Evolutionary conservation across 2,888 invertebrate species (phyloP).

Genomic region (Diploptera punctata): DNA sequence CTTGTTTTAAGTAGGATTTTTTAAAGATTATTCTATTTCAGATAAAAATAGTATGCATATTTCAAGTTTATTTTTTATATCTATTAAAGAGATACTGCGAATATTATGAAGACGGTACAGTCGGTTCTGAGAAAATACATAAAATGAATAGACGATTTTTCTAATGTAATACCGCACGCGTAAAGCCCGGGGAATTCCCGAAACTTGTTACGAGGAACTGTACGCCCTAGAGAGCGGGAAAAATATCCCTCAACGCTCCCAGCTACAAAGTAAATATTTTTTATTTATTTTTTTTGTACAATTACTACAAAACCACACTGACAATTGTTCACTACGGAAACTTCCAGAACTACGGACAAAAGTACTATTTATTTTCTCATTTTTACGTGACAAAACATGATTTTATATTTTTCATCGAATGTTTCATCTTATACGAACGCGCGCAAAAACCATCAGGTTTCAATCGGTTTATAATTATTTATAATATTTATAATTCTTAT

Average conservation of each 20-base stretch:
- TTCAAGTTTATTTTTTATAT: too few relatives aligned
- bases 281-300: slow-evolving; percentile 32
- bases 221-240: slow-evolving; percentile 22
- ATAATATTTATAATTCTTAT: slow-evolving; percentile 34
- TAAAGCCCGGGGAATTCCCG: slow-evolving; percentile 15
- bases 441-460: slow-evolving; percentile 22
- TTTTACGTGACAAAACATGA: slow-evolving; percentile 31
- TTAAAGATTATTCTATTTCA: too few relatives aligned
- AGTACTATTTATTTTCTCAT: slow-evolving; percentile 29
- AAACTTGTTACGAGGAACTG: slow-evolving; percentile 25
- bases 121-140: slow-evolving; percentile 3
- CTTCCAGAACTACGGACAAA: slow-evolving; percentile 28
- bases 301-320: slow-evolving; percentile 34
- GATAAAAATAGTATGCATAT: too few relatives aligned
- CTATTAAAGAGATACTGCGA: too few relatives aligned
- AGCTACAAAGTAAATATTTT: slow-evolving; percentile 22
- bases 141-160: neutral
- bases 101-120: neutral
- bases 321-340: slow-evolving; percentile 25
- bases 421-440: slow-evolving; percentile 20
- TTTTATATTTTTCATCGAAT: slow-evolving; percentile 13
- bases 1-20: too few relatives aligned
- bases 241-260: neutral
- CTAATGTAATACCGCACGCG: neutral
- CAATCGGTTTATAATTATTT: slow-evolving; percentile 24